Base-by-base conservation (phyloP, 1,140 invertebrate species). In the Oscheius sp. region DNA sequence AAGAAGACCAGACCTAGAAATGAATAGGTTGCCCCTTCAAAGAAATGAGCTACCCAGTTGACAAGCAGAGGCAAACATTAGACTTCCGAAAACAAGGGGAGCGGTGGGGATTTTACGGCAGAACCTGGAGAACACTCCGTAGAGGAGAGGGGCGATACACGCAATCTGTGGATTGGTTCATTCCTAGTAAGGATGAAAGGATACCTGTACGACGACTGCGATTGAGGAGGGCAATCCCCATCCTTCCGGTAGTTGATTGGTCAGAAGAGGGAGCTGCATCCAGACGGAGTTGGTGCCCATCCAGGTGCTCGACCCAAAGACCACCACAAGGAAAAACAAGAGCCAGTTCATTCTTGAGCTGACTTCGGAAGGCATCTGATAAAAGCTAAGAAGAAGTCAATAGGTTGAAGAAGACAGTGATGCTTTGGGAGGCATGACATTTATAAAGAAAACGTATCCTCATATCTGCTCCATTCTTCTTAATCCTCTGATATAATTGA, bases 241-340 rank as follows among this genome's bases (percentile, higher is more conserved):
- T 81, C 88, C 88, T 87, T 97, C 94, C 0, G 94, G 94, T 35
- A 93, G 88, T 15, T 85, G 86, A 7, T 65, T 34, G n/a, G 79
- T 80, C 63, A 95, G 86, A 64, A 94, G 86, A 0, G 93, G 93
- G 55, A 95, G 85, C 85, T 96, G 92, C 45, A 94, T 91, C 86
- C 91, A 97, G 69, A 94, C 88, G 4, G 92, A 92, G 86, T 94
- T 95, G 38, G 95, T 89, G 31, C 91, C 90, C 64, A 95, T 87
- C 94, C 94, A 96, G 20, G 93, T 90, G 77, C 91, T 90, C 26
- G 94, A 88, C 28, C 93, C 93, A 86, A 94, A 94, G 71, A 91
- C 85, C 64, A 90, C 87, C 45, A 91, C 89, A 34, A 93, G 85
- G 34, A 90, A 77, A 82, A 81, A 81, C 23, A 77, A 45, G n/a